Conservation (phyloP, 1,140 invertebrate species). For the Pissodes strobi region DNA sequence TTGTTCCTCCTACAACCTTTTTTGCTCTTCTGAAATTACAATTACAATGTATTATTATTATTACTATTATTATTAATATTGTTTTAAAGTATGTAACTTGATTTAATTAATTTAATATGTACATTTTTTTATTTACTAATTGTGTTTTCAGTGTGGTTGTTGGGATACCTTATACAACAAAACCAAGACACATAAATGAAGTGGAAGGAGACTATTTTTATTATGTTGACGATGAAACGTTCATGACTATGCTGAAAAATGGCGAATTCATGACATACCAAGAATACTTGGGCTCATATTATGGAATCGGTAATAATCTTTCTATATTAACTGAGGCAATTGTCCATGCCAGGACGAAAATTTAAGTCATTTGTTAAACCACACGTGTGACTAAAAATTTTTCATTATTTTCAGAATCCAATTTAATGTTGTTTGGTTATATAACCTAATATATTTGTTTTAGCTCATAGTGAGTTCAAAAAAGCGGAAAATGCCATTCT, state of each 20-base stretch:
- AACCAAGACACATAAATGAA: constrained; percentile 34
- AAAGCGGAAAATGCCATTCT: constrained; percentile 17
- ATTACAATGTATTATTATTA: too few species aligned
- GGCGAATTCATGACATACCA: constrained; percentile 41
- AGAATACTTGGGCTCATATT: constrained; percentile 39
- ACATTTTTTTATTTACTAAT: too few species aligned
- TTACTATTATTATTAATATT: too few species aligned
- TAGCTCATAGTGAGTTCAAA: constrained; percentile 20
- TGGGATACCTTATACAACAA: constrained; percentile 41
- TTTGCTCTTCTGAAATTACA: too few species aligned
- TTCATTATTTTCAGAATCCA: too few species aligned
- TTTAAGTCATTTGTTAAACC: too few species aligned
- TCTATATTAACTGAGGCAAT: not conserved
- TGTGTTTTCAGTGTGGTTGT: constrained; percentile 18
- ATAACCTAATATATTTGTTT: too few species aligned
- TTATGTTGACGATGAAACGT: constrained; percentile 34
- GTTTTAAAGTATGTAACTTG: not conserved
- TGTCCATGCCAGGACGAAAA: too few species aligned
- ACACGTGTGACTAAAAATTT: too few species aligned
- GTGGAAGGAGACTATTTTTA: constrained; percentile 37
- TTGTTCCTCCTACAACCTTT: too few species aligned
- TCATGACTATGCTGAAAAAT: constrained; percentile 36
- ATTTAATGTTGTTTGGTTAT: too few species aligned
- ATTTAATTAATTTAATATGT: not conserved
- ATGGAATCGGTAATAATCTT: constrained; percentile 37